Base-by-base conservation (phyloP, 1,140 invertebrate genomes). In the Gonatopus flavifemur region DNA sequence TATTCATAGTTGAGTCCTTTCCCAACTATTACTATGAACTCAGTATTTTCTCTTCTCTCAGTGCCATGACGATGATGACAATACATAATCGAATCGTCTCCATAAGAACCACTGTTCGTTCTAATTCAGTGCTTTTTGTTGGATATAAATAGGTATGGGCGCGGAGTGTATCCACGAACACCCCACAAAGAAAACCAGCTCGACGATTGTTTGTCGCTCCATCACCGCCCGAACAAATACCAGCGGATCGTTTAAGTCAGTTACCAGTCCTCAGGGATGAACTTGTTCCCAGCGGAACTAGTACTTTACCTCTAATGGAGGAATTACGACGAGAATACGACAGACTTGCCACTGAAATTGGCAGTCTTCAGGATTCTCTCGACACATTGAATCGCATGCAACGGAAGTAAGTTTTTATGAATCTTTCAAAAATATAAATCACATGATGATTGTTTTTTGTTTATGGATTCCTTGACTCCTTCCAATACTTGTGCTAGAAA, bases 351-450 rank as follows among this genome's bases (percentile, higher is more conserved):
- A 80, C 86, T 41, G 89, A 95, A 78, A 94, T 95, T 58, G 87
- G 88, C 67, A 89, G 93, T 64, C 81, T 94, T 42, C 85, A 94
- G 76, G 94, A 96, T 54, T 83, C 90, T 6, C 80, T 95, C 41
- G 90, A 94, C 60, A 84, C 89, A 0, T 80, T 96, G 45, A 80
- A 87, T 38, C 85, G 93, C 60, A 86, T 94, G 66, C 94, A 96
- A 74, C 87, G 88, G 64, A 88, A 94, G 81, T 94, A 83, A 66
- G 79, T 85, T 30, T 5, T n/a, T n/a, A n/a, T n/a, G n/a, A n/a
- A n/a, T n/a, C n/a, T n/a, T n/a, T n/a, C n/a, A n/a, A n/a, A n/a
- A n/a, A n/a, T n/a, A n/a, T n/a, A n/a, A n/a, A n/a, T n/a, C n/a
- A n/a, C n/a, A n/a, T n/a, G n/a, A n/a, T n/a, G n/a, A n/a, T n/a